phyloP scores from a whole-genome alignment of 1,140 invertebrate genomes.

The Drosophila kepulauana region DNA sequence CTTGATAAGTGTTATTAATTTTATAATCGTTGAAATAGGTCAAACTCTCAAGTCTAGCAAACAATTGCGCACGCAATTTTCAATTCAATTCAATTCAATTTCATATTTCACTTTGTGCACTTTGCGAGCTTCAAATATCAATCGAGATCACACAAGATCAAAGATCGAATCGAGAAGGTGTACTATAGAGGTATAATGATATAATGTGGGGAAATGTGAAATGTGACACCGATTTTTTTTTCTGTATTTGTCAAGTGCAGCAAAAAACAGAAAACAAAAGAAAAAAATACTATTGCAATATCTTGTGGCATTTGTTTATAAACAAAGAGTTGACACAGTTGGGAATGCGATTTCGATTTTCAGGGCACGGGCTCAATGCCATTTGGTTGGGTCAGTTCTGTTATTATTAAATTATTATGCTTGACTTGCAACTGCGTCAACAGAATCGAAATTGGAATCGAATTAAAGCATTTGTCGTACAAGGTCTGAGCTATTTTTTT shows the following conservation, averaged over 20 bases:
- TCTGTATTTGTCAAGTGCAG: slow-evolving; percentile 13
- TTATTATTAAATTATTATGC: slow-evolving; percentile 35
- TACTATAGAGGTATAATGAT: neutral
- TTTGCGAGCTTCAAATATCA: slow-evolving; percentile 5
- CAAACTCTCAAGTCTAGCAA: slow-evolving; percentile 8
- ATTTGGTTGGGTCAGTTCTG: slow-evolving; percentile 50
- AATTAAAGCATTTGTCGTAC: slow-evolving; percentile 48
- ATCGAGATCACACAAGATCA: neutral
- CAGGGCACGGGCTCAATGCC: slow-evolving; percentile 54
- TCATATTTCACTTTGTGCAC: slow-evolving; percentile 11
- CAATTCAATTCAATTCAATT: slow-evolving; percentile 7
- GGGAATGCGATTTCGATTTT: slow-evolving; percentile 4
- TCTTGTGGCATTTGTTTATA: slow-evolving; percentile 43
- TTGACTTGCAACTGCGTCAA: slow-evolving; percentile 38
- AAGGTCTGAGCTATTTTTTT: slow-evolving; percentile 40
- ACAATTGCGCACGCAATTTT: slow-evolving; percentile 35
- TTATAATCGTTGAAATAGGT: slow-evolving; percentile 31
- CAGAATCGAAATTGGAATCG: slow-evolving; percentile 33
- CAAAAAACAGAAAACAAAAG: neutral
- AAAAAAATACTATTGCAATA: slow-evolving; percentile 15
- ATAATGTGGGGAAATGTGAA: slow-evolving; percentile 20
- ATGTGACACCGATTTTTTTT: slow-evolving; percentile 39
- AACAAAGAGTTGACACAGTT: slow-evolving; percentile 56
- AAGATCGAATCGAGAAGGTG: neutral
- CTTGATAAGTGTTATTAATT: slow-evolving; percentile 20